Percentiles rank a stretch among this genome's conserved stretches.
phyloP scores from a whole-genome alignment of 2,797 vertebrate species.

The Pachyuromys duprasi region DNA sequence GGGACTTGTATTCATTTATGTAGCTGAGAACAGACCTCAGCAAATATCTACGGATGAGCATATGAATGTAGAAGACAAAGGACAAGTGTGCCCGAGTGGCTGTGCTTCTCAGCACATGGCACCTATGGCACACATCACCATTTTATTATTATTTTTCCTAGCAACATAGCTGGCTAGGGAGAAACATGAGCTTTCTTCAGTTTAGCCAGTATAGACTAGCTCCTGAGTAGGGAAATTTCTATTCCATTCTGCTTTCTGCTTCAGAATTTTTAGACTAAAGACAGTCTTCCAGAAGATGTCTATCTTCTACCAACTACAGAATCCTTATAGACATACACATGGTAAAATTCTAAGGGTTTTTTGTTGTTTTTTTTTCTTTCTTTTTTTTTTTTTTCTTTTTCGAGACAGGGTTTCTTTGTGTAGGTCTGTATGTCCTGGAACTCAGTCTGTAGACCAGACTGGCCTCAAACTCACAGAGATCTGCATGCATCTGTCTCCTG shows the following conservation, averaged over 20 bases:
- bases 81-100: neutral
- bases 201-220: neutral
- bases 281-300: conserved; percentile 5
- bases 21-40: conserved; percentile 6
- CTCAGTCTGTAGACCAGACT: neutral
- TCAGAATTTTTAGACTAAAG: neutral
- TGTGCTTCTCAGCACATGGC: neutral
- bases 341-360: neutral
- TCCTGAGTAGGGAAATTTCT: neutral
- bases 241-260: conserved; percentile 8
- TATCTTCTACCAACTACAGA: neutral
- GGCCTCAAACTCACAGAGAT: neutral
- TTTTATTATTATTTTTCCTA: neutral
- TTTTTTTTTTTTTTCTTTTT: neutral
- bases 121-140: neutral
- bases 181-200: neutral
- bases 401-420: neutral
- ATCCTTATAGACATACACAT: neutral
- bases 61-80: neutral
- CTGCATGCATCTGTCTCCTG: neutral
- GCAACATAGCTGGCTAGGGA: neutral
- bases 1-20: neutral
- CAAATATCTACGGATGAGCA: neutral
- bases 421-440: neutral
- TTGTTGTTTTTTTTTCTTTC: neutral